Conservation (phyloP, 1,140 invertebrate species). For the Ostrea edulis region DNA sequence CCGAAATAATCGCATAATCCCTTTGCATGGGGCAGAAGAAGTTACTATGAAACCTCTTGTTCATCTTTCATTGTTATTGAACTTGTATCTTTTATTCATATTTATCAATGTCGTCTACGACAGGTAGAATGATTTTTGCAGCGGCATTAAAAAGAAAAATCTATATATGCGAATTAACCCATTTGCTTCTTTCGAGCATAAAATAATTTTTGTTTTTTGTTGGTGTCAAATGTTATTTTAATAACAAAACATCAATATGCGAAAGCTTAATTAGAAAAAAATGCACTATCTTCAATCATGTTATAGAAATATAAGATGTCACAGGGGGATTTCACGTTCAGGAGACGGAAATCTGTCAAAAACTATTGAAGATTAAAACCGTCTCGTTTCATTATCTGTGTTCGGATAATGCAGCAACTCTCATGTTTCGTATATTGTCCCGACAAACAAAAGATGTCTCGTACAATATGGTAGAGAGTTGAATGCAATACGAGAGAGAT, state of each 20-base stretch:
- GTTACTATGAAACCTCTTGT: not conserved
- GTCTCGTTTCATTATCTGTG: conserved; percentile 3
- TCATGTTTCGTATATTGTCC: conserved; percentile 19
- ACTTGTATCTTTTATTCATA: not conserved
- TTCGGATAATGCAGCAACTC: conserved; percentile 8
- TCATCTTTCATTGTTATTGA: conserved; percentile 16
- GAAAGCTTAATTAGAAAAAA: conserved; percentile 12
- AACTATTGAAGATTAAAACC: not conserved
- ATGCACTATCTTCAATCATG: not conserved
- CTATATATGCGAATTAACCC: not conserved
- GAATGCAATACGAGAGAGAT: conserved; percentile 8
- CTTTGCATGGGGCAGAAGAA: not conserved
- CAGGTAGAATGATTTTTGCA: not conserved
- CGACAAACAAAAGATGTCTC: not conserved
- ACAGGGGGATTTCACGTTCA: not conserved
- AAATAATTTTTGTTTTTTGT: not conserved
- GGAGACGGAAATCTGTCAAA: not conserved
- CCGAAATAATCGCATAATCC: not conserved
- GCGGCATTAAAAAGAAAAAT: not conserved
- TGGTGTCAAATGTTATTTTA: not conserved
- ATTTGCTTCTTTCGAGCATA: not conserved
- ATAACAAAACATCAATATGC: not conserved
- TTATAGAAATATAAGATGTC: conserved; percentile 11
- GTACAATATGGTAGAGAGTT: not conserved
- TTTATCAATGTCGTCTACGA: not conserved